Conservation (phyloP, 2,888 invertebrate species). For the Sinohyriopsis cumingii region DNA sequence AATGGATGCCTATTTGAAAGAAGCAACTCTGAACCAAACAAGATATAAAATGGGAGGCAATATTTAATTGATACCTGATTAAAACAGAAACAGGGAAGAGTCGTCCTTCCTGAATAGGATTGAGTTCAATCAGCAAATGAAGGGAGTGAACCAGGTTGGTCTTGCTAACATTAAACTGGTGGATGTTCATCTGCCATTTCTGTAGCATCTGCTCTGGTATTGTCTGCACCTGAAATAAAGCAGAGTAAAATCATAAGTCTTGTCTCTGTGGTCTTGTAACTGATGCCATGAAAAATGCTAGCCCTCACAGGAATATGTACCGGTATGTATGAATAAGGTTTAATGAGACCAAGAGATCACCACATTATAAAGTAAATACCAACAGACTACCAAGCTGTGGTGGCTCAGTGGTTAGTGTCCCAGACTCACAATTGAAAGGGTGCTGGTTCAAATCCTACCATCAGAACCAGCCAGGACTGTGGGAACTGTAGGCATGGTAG, state of each 20-base stretch:
- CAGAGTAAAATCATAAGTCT: not conserved
- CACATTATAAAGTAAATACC: too few species aligned
- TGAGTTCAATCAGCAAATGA: constrained; percentile 54
- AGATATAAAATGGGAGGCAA: too few species aligned
- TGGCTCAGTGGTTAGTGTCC: too few species aligned
- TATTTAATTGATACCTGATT: constrained; percentile 48
- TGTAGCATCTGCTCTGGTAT: constrained; percentile 26
- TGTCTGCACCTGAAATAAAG: constrained; percentile 2
- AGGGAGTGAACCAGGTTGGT: constrained; percentile 45
- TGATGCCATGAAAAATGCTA: too few species aligned
- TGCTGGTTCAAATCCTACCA: too few species aligned
- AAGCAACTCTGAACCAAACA: not conserved
- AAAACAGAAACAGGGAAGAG: constrained; percentile 59
- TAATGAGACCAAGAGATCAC: too few species aligned
- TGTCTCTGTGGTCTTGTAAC: not conserved
- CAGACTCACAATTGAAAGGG: too few species aligned
- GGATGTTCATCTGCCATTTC: constrained; percentile 63
- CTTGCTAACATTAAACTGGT: constrained; percentile 60
- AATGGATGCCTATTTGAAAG: not conserved
- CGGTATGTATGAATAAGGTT: too few species aligned
- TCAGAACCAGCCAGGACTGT: too few species aligned
- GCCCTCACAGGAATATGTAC: too few species aligned
- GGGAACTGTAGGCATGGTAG: too few species aligned
- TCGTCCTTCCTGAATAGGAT: constrained; percentile 37
- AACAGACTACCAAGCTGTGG: too few species aligned